Evolutionary conservation across 2,113 vertebrate species (phyloP).

Genomic region (Notothenia rossii): DNA sequence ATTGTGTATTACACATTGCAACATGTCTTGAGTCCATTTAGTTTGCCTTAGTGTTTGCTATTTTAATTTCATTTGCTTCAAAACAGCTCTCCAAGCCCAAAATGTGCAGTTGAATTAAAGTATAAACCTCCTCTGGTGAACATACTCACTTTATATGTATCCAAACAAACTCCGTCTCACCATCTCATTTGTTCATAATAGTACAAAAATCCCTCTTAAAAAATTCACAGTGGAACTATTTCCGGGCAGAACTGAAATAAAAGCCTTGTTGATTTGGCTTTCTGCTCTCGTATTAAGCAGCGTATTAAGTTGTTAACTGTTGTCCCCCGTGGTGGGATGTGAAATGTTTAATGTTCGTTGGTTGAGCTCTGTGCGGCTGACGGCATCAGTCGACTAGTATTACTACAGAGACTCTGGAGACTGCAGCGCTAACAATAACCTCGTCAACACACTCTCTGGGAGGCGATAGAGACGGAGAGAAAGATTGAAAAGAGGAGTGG

Average conservation of each 20-base stretch:
- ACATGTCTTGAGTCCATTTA: conserved; percentile 45
- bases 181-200: conserved; percentile 47
- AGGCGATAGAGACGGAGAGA: conserved; percentile 38
- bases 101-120: conserved; percentile 42
- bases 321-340: conserved; percentile 29
- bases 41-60: conserved; percentile 38
- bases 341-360: conserved; percentile 43
- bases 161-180: conserved; percentile 45
- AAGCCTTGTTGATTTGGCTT: conserved; percentile 25
- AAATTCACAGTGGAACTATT: conserved; percentile 39
- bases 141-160: conserved; percentile 42
- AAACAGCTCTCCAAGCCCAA: conserved; percentile 39
- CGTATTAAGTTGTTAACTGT: conserved; percentile 34
- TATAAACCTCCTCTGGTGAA: conserved; percentile 56
- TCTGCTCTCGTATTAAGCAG: conserved; percentile 28
- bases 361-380: conserved; percentile 55
- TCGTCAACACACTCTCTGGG: conserved; percentile 73
- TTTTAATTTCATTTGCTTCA: conserved; percentile 58
- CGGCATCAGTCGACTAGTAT: conserved; percentile 62
- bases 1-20: conserved; percentile 50
- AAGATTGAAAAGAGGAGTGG: conserved; percentile 31
- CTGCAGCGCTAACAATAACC: conserved; percentile 72
- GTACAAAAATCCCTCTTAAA: conserved; percentile 12
- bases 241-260: conserved; percentile 36
- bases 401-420: conserved; percentile 72